phyloP scores from a whole-genome alignment of 2,797 vertebrate species.

The Schizopygopsis pylzovi region DNA sequence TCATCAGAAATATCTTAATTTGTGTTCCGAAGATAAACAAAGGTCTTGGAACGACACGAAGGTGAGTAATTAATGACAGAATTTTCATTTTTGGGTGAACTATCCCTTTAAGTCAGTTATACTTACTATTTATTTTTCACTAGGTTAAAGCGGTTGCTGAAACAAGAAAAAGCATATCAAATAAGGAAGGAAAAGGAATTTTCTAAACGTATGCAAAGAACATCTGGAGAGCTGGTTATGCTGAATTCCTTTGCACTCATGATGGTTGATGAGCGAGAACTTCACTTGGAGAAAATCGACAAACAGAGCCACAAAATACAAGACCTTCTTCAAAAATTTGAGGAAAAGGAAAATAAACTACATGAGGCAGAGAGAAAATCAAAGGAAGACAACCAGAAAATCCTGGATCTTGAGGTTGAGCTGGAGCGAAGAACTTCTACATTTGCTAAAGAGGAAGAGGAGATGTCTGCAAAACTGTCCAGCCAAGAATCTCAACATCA shows the following conservation, averaged over 20 bases:
- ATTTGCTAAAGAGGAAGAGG: slow-evolving; percentile 90
- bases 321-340: slow-evolving; percentile 88
- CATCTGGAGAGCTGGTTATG: slow-evolving; percentile 93
- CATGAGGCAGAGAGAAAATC: slow-evolving; percentile 79
- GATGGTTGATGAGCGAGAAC: slow-evolving; percentile 97
- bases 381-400: slow-evolving; percentile 88
- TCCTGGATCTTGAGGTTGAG: slow-evolving; percentile 87
- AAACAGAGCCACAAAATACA: slow-evolving; percentile 91
- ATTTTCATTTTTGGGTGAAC: too few species aligned
- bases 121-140: not conserved
- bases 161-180: slow-evolving; percentile 96
- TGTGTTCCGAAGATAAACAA: too few species aligned
- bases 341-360: slow-evolving; percentile 88
- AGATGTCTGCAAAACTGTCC: slow-evolving; percentile 89
- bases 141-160: slow-evolving; percentile 94
- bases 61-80: too few species aligned
- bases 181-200: slow-evolving; percentile 93
- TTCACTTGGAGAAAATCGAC: slow-evolving; percentile 95
- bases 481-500: slow-evolving; percentile 87
- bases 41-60: too few species aligned
- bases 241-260: slow-evolving; percentile 97
- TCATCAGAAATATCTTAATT: too few species aligned
- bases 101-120: not conserved
- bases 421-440: slow-evolving; percentile 86
- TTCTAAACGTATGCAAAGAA: slow-evolving; percentile 86